These are phyloP conservation scores for Phyllostomus discolor DNA, from an alignment of 2,113 vertebrate genomes.

Conservation along the genomic window DNA sequence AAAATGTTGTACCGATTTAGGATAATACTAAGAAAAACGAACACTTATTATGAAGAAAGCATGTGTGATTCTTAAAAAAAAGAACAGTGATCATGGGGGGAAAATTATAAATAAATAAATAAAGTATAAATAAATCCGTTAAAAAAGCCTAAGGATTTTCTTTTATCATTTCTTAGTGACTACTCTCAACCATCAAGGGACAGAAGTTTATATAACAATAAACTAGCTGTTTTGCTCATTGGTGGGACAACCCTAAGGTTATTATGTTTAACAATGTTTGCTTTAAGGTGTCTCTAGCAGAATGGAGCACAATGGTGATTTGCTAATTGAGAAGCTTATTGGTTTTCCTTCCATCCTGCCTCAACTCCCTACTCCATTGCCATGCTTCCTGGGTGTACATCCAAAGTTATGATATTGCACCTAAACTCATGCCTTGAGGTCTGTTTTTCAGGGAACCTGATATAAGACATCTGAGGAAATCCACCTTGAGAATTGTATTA, in stretches of 20 bases:
- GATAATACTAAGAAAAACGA: slow-evolving; percentile 2
- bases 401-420: not conserved
- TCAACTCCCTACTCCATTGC: not conserved
- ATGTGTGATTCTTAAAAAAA: not conserved
- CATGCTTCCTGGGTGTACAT: not conserved
- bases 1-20: not conserved
- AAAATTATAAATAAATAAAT: not conserved
- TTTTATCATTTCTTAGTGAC: not conserved
- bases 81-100: not conserved
- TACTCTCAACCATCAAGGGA: not conserved
- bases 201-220: not conserved
- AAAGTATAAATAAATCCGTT: not conserved
- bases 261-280: not conserved
- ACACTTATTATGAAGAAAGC: not conserved
- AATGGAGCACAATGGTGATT: not conserved
- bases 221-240: not conserved
- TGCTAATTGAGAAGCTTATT: not conserved
- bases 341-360: not conserved
- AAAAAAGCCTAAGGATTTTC: not conserved
- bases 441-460: not conserved
- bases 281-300: not conserved
- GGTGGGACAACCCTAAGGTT: not conserved
- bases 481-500: not conserved
- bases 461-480: not conserved
- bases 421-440: not conserved